Percentiles rank a stretch among this genome's conserved stretches.
Evolutionary conservation across 2,113 vertebrate species (phyloP).

Genomic region (Picathartes gymnocephalus): DNA sequence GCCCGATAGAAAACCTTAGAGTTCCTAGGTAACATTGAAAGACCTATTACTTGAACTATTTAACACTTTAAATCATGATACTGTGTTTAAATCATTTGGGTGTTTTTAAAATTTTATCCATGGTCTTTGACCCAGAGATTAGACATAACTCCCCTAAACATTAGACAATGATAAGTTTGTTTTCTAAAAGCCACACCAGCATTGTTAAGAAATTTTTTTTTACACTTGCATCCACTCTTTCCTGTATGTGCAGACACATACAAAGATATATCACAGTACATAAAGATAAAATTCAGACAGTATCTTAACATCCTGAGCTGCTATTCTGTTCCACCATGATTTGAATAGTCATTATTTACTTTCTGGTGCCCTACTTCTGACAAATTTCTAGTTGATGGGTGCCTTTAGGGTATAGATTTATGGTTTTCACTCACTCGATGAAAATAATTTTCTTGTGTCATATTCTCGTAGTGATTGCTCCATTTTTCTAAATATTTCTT

Average conservation of each 20-base stretch:
- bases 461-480: too few relatives aligned
- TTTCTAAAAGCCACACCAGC: not conserved
- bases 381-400: conserved; percentile 8
- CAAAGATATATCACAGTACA: not conserved
- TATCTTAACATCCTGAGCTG: not conserved
- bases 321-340: not conserved
- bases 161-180: not conserved
- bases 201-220: not conserved
- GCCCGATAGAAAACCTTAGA: not conserved
- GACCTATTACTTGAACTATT: not conserved
- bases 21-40: not conserved
- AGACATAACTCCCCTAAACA: not conserved
- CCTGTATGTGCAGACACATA: not conserved
- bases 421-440: not conserved
- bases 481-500: conserved; percentile 18
- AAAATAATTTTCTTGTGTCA: conserved; percentile 14
- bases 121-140: not conserved
- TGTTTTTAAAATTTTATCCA: not conserved
- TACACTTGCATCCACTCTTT: not conserved
- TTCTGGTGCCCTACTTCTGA: not conserved
- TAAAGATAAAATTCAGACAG: not conserved
- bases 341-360: not conserved
- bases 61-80: not conserved
- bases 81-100: not conserved
- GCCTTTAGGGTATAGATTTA: not conserved